Base-by-base conservation (phyloP, 2,888 invertebrate genomes). In the Globia sparganii region DNA sequence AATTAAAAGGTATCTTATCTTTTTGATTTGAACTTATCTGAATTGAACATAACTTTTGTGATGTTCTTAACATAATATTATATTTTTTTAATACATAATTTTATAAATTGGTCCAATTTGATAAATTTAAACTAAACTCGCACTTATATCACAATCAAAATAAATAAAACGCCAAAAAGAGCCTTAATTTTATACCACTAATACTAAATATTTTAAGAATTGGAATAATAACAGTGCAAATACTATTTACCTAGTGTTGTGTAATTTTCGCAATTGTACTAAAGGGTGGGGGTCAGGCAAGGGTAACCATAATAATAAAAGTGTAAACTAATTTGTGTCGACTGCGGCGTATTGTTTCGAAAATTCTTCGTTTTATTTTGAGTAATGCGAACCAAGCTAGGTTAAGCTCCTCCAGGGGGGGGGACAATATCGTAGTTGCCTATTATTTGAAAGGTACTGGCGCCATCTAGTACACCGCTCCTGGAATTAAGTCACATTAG, bases 71-170 rank as follows among this genome's bases (percentile, higher is more conserved):
- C 56, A 79, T 43, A 78, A 21, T 5, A 21, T 11, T 53, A 40
- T 49, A 62, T 66, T 72, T 75, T 61, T 59, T 15, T 78, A 59
- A 53, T 65, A 72, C 28, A 77, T 66, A 64, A 73, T 73, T 40
- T 56, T 71, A 77, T 67, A 81, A 77, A 86, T 86, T 87, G 88
- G 86, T 86, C 88, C 83, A 80, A 78, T 68, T 68, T 56, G 65
- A 81, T 76, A 75, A 77, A 67, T 75, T 71, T 68, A 74, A 85
- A 85, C 64, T 68, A 65, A 75, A 81, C 68, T 78, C 59, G 31
- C 70, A 77, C 31, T 25, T 59, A 61, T 68, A 83, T 70, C 74
- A 86, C 77, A 85, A 77, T 72, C 43, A 78, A 74, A 85, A 73
- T 78, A 83, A 72, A 85, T 79, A 74, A 85, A 62, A 71, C 40